Percentiles rank a stretch among this genome's conserved stretches.
These are phyloP conservation scores for Leucosticte australis DNA, from an alignment of 2,113 vertebrate genomes.

Conservation along the genomic window DNA sequence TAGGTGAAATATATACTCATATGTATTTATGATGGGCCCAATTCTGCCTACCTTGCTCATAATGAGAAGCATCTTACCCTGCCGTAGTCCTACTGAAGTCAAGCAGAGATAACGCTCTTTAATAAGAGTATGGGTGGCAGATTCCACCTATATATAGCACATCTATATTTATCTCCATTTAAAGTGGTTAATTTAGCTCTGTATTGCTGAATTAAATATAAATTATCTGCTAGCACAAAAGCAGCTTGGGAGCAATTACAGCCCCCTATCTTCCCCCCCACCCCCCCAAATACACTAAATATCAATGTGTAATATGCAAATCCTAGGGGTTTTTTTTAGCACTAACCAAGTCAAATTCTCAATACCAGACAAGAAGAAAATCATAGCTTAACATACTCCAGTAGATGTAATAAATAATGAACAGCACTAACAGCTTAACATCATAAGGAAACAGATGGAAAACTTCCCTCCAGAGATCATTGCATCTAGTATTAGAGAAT, in stretches of 20 bases:
- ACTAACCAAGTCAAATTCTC: constrained; percentile 63
- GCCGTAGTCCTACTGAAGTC: constrained; percentile 1
- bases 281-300: constrained; percentile 42
- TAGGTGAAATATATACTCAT: neutral
- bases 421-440: constrained; percentile 69
- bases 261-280: neutral
- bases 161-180: constrained; percentile 54
- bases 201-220: constrained; percentile 43
- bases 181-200: constrained; percentile 58
- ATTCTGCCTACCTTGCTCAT: neutral
- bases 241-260: constrained; percentile 56
- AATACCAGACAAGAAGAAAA: constrained; percentile 61
- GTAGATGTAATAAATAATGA: constrained; percentile 74
- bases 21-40: neutral
- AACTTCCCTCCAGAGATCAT: constrained; percentile 73
- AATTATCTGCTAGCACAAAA: constrained; percentile 55
- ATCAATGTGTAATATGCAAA: constrained; percentile 61
- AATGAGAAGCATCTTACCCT: neutral
- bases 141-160: constrained; percentile 45
- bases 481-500: constrained; percentile 76
- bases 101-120: constrained; percentile 10
- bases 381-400: constrained; percentile 66
- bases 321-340: constrained; percentile 53
- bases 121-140: neutral
- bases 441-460: constrained; percentile 78